Base-by-base conservation (phyloP, 2,113 vertebrate genomes). In the Pachypanchax playfairii region DNA sequence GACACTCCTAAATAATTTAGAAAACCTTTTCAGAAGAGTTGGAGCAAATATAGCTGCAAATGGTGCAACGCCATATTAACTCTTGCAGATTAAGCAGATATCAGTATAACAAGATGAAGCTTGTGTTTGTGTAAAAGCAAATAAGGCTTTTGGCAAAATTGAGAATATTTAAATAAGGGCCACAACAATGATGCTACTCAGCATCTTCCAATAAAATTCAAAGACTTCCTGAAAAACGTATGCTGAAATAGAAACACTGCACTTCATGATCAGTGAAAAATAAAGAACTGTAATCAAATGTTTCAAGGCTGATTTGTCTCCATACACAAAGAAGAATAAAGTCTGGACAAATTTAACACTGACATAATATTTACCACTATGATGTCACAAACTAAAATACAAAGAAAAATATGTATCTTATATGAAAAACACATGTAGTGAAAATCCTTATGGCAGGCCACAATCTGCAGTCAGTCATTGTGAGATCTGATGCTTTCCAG, bases 401-500 rank as follows among this genome's bases (percentile, higher is more conserved):
- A 50, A 29, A 21, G 49, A 21, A 55, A 56, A 52, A 13, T 36
- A 12, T 35, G 29, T 18, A 22, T 20, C 38, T 50, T 31, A 13
- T 50, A 65, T 28, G 53, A 57, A 13, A 39, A 54, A 36, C 48
- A 28, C 17, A 55, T 26, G 51, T 41, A 25, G 46, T 13, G 21
- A 22, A 54, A 58, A 36, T 49, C 39, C 4, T 26, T 10, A 9
- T 24, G 21, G 18, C 22, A 38, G 17, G 33, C n/a, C 52, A n/a
- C 9, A 4, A 1, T 64, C 58, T 58, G 74, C 60, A 68, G 58
- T 52, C 33, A 53, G 26, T 68, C 62, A 21, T 3, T 9, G 43
- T 59, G 63, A 66, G 22, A 38, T n/a, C 20, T 68, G 69, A 82
- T 3, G 22, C 42, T 69, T 57, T 74, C 64, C 62, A 76, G 80